Percentiles rank a stretch among this genome's conserved stretches.
phyloP scores from a whole-genome alignment of 2,888 invertebrate genomes.

The Heteromurus nitidus region DNA sequence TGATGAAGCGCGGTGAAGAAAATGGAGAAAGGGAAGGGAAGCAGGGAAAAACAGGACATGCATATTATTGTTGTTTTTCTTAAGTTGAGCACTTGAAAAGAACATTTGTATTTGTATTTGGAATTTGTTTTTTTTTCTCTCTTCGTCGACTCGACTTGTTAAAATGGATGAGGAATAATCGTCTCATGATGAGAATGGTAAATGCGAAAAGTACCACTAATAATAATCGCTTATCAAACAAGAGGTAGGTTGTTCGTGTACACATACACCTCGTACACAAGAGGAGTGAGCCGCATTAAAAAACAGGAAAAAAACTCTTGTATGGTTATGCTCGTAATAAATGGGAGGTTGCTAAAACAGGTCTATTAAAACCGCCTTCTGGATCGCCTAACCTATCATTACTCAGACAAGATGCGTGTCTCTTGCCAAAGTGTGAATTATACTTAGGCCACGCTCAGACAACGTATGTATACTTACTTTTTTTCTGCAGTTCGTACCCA shows the following conservation, averaged over 20 bases:
- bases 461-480: background rate
- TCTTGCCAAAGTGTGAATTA: constrained; percentile 62
- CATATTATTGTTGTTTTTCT: no score
- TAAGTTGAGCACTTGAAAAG: constrained; percentile 4
- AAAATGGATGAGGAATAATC: constrained; percentile 13
- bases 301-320: constrained; percentile 39
- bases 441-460: constrained; percentile 54
- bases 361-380: constrained; percentile 61
- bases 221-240: constrained; percentile 22
- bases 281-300: constrained; percentile 38
- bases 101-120: constrained; percentile 2
- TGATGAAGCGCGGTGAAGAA: background rate
- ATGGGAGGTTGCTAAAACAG: constrained; percentile 63
- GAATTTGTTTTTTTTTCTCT: no score
- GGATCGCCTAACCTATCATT: constrained; percentile 62
- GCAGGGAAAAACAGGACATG: background rate
- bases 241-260: constrained; percentile 12
- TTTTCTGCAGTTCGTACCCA: background rate
- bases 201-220: constrained; percentile 17
- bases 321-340: constrained; percentile 59
- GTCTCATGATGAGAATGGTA: constrained; percentile 17
- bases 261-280: background rate
- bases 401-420: constrained; percentile 60
- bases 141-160: no score
- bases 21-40: background rate